These are phyloP conservation scores for Leptinotarsa haldemani DNA, from an alignment of 2,888 invertebrate species.

Conservation along the genomic window DNA sequence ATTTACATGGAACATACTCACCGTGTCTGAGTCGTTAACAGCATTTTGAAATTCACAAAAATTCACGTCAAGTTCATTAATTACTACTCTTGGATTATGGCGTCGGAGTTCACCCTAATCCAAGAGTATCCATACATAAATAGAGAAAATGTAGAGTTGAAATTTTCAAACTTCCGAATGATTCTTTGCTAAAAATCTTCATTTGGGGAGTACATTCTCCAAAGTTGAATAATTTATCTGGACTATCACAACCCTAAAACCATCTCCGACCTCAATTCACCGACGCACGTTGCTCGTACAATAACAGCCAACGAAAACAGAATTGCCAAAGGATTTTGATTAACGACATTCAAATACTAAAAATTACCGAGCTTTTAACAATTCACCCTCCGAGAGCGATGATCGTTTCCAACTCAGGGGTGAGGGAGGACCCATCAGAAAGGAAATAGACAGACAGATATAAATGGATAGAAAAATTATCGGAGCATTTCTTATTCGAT, in stretches of 20 bases:
- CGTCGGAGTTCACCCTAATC: too few relatives aligned
- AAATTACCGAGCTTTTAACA: slow-evolving; percentile 62
- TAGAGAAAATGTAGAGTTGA: too few relatives aligned
- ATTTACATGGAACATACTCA: too few relatives aligned
- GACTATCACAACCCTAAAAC: neutral
- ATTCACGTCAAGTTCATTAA: too few relatives aligned
- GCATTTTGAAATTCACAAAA: too few relatives aligned
- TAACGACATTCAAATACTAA: slow-evolving; percentile 58
- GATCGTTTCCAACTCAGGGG: slow-evolving; percentile 52
- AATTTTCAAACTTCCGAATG: too few relatives aligned
- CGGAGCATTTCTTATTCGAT: slow-evolving; percentile 70
- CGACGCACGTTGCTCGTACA: slow-evolving; percentile 27
- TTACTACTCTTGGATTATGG: too few relatives aligned
- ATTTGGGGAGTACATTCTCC: too few relatives aligned
- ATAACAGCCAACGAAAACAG: slow-evolving; percentile 44
- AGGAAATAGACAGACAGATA: slow-evolving; percentile 78
- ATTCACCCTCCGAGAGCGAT: slow-evolving; percentile 58
- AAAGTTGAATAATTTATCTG: neutral
- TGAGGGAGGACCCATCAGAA: slow-evolving; percentile 63
- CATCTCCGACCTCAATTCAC: neutral
- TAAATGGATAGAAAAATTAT: slow-evolving; percentile 79
- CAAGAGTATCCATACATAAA: too few relatives aligned
- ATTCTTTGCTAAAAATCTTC: neutral
- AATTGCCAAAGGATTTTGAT: slow-evolving; percentile 54
- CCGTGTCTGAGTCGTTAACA: too few relatives aligned